Conservation (phyloP, 2,113 vertebrate genomes). For the Puffinus mauretanicus region DNA sequence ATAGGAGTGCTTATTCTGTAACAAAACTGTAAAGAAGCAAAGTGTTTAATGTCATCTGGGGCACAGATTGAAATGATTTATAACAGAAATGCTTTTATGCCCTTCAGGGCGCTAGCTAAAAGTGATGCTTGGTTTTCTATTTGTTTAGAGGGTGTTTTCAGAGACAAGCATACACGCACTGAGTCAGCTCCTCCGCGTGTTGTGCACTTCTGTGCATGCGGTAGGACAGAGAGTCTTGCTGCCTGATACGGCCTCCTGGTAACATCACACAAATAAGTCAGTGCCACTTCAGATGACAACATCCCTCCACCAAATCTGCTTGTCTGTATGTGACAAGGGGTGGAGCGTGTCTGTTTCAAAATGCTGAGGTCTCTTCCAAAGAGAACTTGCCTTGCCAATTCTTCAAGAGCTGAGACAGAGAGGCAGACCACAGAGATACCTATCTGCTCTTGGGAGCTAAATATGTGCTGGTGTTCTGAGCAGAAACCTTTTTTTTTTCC, state of each 20-base stretch:
- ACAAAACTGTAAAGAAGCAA: conserved; percentile 38
- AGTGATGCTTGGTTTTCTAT: not conserved
- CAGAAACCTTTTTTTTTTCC: not conserved
- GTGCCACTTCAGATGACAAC: not conserved
- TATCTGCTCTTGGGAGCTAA: not conserved
- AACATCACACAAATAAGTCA: not conserved
- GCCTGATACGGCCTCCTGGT: not conserved
- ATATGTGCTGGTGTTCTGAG: not conserved
- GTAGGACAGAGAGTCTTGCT: not conserved
- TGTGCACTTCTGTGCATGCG: not conserved
- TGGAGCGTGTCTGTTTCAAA: not conserved
- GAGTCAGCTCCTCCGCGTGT: not conserved
- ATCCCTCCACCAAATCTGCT: not conserved
- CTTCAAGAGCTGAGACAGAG: not conserved
- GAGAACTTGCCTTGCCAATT: not conserved
- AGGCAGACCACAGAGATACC: not conserved
- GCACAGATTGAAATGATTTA: conserved; percentile 29
- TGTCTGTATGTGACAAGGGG: not conserved
- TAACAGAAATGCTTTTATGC: conserved; percentile 11
- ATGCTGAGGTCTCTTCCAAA: not conserved
- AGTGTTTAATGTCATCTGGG: conserved; percentile 50
- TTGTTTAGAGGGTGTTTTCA: conserved; percentile 22
- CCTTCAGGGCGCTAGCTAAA: not conserved
- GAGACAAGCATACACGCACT: not conserved
- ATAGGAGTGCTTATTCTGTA: conserved; percentile 24